Evolutionary conservation across 2,113 vertebrate species (phyloP), one percentile per base, ranked within the genome.

Genomic region (Silurus asotus): DNA sequence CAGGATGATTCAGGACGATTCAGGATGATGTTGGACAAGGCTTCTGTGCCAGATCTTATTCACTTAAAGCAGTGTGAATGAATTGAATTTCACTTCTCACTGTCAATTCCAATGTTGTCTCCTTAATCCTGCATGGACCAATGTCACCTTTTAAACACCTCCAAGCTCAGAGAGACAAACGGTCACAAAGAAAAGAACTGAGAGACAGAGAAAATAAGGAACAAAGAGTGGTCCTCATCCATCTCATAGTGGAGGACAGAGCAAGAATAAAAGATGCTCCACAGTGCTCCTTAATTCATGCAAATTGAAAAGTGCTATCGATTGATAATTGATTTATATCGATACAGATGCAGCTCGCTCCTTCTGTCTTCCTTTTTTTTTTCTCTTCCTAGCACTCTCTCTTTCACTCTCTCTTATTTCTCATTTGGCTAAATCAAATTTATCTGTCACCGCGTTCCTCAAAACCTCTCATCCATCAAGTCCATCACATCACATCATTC

Each of bases 381-480:
- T 82, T 70, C 65, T 84, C 81, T 58, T 23, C n/a, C 74, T 61
- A 61, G 67, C 64, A 56, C 87, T 91, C 87, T 84, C 81, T 78
- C 45, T 49, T 83, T 86, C 69, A 23, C 81, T 69, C 77, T 83
- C 82, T 59, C 48, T 87, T 61, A 45, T 81, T 88, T 83, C 89
- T 92, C 87, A 86, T 87, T 87, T 87, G 86, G 89, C 93, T 91
- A 94, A 95, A 95, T 95, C 90, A 91, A 93, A 94, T 95, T 93
- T 90, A 89, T 91, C 89, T 83, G 84, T 92, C 91, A 89, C 86
- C 92, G 88, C 87, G 87, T 92, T 89, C 74, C 90, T 85, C 86
- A 87, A 88, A 58, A 90, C 80, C 90, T 79, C 86, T 90, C 92
- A 94, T 94, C 93, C 91, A 93, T 95, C 93, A 94, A 88, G 67